Percentiles rank a stretch among this genome's conserved stretches.
Evolutionary conservation across 2,888 invertebrate species (phyloP).

Genomic region (Leptopilina syphax): DNA sequence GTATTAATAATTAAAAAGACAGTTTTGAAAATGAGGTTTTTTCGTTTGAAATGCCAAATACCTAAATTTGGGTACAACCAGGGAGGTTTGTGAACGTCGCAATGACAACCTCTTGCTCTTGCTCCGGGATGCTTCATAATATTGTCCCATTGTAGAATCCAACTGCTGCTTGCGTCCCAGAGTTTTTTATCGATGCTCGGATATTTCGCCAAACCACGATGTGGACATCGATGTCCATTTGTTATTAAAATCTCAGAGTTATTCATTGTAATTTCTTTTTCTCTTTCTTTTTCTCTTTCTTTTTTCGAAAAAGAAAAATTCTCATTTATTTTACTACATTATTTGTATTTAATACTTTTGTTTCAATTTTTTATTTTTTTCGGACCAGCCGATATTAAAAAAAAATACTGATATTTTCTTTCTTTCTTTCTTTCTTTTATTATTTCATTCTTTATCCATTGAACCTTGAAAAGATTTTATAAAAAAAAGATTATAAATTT

Average conservation of each 20-base stretch:
- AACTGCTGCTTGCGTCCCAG: slow-evolving; percentile 78
- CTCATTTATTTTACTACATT: slow-evolving; percentile 17
- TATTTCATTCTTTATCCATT: too few relatives aligned
- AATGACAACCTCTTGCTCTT: slow-evolving; percentile 76
- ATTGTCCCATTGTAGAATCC: slow-evolving; percentile 79
- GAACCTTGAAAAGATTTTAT: too few relatives aligned
- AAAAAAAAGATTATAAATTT: too few relatives aligned
- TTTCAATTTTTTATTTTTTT: neutral
- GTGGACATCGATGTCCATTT: slow-evolving; percentile 69
- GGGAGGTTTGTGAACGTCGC: slow-evolving; percentile 75
- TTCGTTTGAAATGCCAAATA: slow-evolving; percentile 52
- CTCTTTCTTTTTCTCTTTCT: neutral
- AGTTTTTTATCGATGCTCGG: slow-evolving; percentile 75
- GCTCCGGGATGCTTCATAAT: slow-evolving; percentile 78
- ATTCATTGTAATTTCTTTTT: slow-evolving; percentile 59
- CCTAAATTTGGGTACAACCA: slow-evolving; percentile 74
- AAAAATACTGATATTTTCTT: too few relatives aligned
- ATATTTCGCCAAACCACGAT: slow-evolving; percentile 72
- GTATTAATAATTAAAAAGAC: too few relatives aligned
- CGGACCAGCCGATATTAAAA: slow-evolving; percentile 2
- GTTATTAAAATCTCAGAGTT: slow-evolving; percentile 62
- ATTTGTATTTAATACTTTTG: too few relatives aligned
- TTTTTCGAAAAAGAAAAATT: slow-evolving; percentile 23
- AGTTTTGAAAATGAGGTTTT: neutral
- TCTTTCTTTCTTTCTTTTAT: too few relatives aligned